Evolutionary conservation across 2,888 invertebrate genomes (phyloP).

Genomic region (Eupithecia centaureata): DNA sequence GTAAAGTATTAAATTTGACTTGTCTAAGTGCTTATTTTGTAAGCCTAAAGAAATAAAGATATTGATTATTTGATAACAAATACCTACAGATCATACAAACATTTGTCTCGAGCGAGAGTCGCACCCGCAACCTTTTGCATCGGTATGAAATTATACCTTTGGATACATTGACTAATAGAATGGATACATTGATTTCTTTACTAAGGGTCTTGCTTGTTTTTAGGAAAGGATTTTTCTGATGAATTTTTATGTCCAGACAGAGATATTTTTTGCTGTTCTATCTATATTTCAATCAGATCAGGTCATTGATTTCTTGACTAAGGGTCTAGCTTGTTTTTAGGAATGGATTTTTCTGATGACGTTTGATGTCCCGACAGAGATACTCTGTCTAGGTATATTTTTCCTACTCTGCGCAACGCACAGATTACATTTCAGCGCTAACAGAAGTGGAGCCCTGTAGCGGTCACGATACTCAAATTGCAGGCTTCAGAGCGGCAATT

Average conservation of each 20-base stretch:
- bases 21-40: too few species aligned
- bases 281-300: too few species aligned
- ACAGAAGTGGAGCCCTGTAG: constrained; percentile 46
- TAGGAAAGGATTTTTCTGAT: neutral
- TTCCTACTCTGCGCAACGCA: constrained; percentile 17
- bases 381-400: neutral
- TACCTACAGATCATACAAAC: too few species aligned
- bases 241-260: neutral
- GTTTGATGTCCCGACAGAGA: too few species aligned
- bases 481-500: constrained; percentile 52
- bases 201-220: neutral
- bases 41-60: too few species aligned
- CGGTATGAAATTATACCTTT: too few species aligned
- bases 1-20: too few species aligned
- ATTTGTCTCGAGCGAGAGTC: too few species aligned
- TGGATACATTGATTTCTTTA: too few species aligned
- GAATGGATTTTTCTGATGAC: neutral
- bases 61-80: too few species aligned
- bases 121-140: neutral
- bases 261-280: too few species aligned
- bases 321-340: neutral
- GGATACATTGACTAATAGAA: too few species aligned
- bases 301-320: neutral
- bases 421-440: constrained; percentile 21
- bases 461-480: constrained; percentile 61